Percentiles rank a stretch among this genome's conserved stretches.
Conservation (phyloP, 53 echinoderm and acorn worm genomes). For the Stichopus horrens region DNA sequence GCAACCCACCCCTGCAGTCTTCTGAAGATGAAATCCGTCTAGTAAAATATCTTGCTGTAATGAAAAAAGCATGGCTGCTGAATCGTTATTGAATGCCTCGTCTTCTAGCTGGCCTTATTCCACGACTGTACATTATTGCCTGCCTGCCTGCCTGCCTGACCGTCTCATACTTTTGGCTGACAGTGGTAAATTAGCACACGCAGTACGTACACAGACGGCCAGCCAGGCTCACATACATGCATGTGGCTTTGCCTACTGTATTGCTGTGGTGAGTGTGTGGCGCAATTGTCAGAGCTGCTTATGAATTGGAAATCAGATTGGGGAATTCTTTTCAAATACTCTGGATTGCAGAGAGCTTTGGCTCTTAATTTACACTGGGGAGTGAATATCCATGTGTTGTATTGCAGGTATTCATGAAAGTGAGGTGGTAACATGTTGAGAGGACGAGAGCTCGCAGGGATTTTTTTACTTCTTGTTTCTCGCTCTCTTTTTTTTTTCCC, state of each 20-base stretch:
- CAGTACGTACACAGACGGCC: slow-evolving; percentile 7
- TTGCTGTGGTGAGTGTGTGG: slow-evolving; percentile 1
- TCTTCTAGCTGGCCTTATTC: slow-evolving; percentile 39
- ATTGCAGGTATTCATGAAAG: slow-evolving; percentile 43
- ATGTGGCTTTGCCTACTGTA: background rate
- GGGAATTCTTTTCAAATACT: slow-evolving; percentile 51
- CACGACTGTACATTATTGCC: slow-evolving; percentile 27
- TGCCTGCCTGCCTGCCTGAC: slow-evolving; percentile 39
- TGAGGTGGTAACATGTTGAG: slow-evolving; percentile 46
- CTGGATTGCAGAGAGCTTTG: slow-evolving; percentile 44
- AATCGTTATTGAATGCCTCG: slow-evolving; percentile 43
- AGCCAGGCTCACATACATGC: slow-evolving; percentile 3
- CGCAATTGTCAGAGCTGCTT: slow-evolving; percentile 43
- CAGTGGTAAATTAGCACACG: slow-evolving; percentile 46
- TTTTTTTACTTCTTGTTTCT: background rate
- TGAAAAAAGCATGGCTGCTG: slow-evolving; percentile 48
- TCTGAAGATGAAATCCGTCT: slow-evolving; percentile 35
- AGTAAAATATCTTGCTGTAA: slow-evolving; percentile 35
- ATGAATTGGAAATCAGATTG: slow-evolving; percentile 49
- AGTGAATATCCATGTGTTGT: slow-evolving; percentile 45
- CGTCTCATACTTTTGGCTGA: slow-evolving; percentile 29
- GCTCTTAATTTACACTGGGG: slow-evolving; percentile 49
- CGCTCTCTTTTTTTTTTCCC: background rate
- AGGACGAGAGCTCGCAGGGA: slow-evolving; percentile 15
- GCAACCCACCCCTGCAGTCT: slow-evolving; percentile 43